A percentile compares a stretch with the other conserved stretches of the same genome.
Conservation (phyloP, 2,113 vertebrate species). For the Xiphorhynchus elegans region DNA sequence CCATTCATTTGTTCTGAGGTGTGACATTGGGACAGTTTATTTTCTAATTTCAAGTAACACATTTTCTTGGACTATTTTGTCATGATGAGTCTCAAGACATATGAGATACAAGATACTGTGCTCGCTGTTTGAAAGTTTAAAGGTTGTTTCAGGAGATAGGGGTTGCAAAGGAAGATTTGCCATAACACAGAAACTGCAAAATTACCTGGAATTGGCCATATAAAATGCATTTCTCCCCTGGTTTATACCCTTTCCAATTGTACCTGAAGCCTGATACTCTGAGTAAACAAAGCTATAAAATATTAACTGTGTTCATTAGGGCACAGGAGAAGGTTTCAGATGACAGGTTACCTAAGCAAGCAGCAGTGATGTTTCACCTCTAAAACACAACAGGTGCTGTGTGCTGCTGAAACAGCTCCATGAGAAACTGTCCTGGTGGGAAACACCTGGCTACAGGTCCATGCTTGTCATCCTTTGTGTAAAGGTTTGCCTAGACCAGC, state of each 20-base stretch:
- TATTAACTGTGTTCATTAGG: background rate
- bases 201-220: background rate
- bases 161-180: background rate
- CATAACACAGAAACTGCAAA: background rate
- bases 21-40: background rate
- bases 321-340: background rate
- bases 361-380: background rate
- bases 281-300: background rate
- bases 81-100: accelerated
- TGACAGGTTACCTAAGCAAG: background rate
- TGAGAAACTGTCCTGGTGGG: background rate
- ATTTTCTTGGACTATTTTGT: background rate
- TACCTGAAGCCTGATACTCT: background rate
- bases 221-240: background rate
- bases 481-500: background rate
- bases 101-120: background rate
- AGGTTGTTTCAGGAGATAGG: background rate
- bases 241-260: background rate
- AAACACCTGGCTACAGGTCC: background rate
- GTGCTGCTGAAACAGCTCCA: background rate
- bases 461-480: background rate
- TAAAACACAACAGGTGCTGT: background rate
- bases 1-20: background rate
- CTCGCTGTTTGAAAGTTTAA: background rate
- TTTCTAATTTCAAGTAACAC: background rate